Percentiles rank a stretch among this genome's conserved stretches.
phyloP scores from a whole-genome alignment of 1,140 invertebrate species.

The Calephelis virginiensis region DNA sequence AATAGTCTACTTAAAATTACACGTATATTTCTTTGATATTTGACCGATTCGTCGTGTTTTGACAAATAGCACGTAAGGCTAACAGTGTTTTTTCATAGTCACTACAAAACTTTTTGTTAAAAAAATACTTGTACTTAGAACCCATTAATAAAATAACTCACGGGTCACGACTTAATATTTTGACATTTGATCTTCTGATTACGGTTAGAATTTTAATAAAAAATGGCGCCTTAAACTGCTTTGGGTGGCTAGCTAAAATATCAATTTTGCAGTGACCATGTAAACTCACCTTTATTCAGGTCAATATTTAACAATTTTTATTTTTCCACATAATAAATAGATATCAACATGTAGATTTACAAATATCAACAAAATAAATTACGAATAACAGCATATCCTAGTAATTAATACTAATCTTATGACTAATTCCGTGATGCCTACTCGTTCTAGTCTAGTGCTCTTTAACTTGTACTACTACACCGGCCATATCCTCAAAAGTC shows the following conservation, averaged over 20 bases:
- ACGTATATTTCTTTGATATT: constrained; percentile 26
- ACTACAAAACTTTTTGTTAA: not conserved
- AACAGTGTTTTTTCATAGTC: not conserved
- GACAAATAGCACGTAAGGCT: not conserved
- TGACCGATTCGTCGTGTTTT: constrained; percentile 36
- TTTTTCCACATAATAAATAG: constrained; percentile 76
- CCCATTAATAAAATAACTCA: too few relatives aligned
- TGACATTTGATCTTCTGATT: too few relatives aligned
- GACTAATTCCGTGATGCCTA: constrained; percentile 57
- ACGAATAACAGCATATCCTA: constrained; percentile 77
- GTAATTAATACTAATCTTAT: constrained; percentile 64
- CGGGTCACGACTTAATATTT: too few relatives aligned
- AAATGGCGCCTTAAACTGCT: not conserved
- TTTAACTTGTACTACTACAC: constrained; percentile 69
- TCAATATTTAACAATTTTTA: constrained; percentile 74
- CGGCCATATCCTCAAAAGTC: constrained; percentile 33
- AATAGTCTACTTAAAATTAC: constrained; percentile 66
- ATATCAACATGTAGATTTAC: constrained; percentile 78
- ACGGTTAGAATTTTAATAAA: too few relatives aligned
- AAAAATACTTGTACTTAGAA: too few relatives aligned
- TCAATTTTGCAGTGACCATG: not conserved
- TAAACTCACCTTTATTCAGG: not conserved
- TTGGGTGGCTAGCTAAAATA: not conserved
- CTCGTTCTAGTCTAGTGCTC: constrained; percentile 60
- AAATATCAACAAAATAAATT: constrained; percentile 79